Percentiles rank a stretch among this genome's conserved stretches.
These are phyloP conservation scores for Brachionus plicatilis DNA, from an alignment of 1,140 invertebrate species.

Conservation along the genomic window DNA sequence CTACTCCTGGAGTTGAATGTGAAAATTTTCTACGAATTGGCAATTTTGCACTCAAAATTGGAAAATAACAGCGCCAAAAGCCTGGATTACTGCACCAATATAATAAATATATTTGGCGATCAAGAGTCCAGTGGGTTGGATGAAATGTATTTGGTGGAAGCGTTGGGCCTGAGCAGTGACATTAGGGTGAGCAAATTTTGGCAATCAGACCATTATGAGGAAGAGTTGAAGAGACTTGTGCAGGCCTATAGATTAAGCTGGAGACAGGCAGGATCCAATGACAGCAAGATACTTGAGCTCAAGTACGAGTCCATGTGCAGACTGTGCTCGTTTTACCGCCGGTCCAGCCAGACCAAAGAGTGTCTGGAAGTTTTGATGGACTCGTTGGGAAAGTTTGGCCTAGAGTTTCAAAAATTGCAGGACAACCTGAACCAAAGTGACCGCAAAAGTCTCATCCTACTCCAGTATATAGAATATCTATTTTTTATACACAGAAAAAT, in stretches of 20 bases:
- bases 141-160: background rate
- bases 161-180: background rate
- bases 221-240: background rate
- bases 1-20: background rate
- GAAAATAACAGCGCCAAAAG: conserved; percentile 4
- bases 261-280: background rate
- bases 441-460: background rate
- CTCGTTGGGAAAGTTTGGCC: background rate
- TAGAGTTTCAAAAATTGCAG: conserved; percentile 28
- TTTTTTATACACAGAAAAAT: conserved; percentile 39
- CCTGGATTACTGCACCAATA: background rate
- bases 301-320: conserved; percentile 30
- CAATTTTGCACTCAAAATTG: background rate
- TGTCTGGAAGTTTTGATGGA: conserved; percentile 34
- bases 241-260: background rate
- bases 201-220: background rate
- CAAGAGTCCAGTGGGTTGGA: background rate
- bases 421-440: background rate
- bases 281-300: background rate
- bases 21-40: conserved; percentile 18
- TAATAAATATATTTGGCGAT: background rate
- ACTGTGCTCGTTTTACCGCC: background rate
- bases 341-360: background rate
- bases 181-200: background rate
- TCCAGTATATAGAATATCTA: conserved; percentile 27